Evolutionary conservation across 2,888 invertebrate genomes (phyloP).

Genomic region (Siphonodentalium dalli): DNA sequence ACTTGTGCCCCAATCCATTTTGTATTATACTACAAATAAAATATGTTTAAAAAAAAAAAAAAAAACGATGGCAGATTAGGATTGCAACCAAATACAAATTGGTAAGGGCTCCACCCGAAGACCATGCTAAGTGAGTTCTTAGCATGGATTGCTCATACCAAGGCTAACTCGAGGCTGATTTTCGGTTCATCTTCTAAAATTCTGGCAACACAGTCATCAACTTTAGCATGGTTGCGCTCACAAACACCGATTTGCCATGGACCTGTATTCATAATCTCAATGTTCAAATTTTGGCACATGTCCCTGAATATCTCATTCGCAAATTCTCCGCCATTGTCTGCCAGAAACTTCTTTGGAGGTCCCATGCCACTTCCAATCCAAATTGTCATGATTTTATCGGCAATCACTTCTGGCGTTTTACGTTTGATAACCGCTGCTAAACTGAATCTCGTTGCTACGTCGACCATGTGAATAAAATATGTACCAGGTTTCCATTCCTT

Average conservation of each 20-base stretch:
- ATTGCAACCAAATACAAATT: conserved; percentile 23
- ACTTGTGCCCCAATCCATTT: no score
- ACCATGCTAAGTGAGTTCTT: conserved; percentile 21
- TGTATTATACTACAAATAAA: no score
- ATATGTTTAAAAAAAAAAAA: no score
- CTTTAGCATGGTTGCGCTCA: conserved; percentile 24
- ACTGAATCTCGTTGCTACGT: no score
- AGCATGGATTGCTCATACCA: conserved; percentile 24
- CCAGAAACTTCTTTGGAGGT: neutral
- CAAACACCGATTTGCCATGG: conserved; percentile 25
- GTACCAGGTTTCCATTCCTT: no score
- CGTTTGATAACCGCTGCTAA: no score
- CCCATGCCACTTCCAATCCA: no score
- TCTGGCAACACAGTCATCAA: conserved; percentile 22
- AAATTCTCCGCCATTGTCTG: no score
- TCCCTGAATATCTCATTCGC: no score
- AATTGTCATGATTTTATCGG: no score
- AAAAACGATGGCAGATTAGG: conserved; percentile 30
- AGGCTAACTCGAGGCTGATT: conserved; percentile 16
- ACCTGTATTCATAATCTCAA: conserved; percentile 19
- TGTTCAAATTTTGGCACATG: no score
- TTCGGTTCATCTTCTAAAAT: conserved; percentile 14
- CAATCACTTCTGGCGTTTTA: no score
- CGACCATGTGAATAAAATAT: neutral
- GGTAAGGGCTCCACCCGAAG: conserved; percentile 26